Conservation (phyloP, 2,113 vertebrate species). For the Marmota flaviventris region DNA sequence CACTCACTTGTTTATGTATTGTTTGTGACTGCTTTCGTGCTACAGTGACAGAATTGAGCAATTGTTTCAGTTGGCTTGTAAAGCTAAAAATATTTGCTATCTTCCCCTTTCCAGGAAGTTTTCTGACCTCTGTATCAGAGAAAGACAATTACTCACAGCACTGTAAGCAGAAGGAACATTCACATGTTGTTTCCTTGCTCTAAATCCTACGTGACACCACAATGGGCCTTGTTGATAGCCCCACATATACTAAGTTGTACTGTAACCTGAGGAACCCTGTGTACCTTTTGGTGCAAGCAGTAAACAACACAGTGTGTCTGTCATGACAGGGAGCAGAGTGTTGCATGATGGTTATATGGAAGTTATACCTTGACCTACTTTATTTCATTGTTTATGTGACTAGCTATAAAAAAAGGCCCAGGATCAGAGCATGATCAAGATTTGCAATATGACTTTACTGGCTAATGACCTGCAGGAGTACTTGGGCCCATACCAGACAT, state of each 20-base stretch:
- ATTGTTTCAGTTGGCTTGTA: background rate
- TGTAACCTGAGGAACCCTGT: background rate
- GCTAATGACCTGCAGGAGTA: background rate
- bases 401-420: background rate
- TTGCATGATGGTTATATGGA: background rate
- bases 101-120: background rate
- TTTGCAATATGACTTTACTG: background rate
- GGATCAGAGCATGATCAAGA: background rate
- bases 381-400: background rate
- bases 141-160: background rate
- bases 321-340: background rate
- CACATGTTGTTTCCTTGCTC: background rate
- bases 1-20: background rate
- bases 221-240: background rate
- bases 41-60: background rate
- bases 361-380: slow-evolving; percentile 13
- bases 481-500: background rate
- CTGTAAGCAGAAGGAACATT: background rate
- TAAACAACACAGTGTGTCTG: background rate
- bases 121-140: background rate
- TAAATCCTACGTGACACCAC: background rate
- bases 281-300: background rate
- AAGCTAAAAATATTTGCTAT: background rate
- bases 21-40: background rate
- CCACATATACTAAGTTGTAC: background rate